Evolutionary conservation across 2,888 invertebrate species (phyloP).

Genomic region (Pristionchus maxplancki): DNA sequence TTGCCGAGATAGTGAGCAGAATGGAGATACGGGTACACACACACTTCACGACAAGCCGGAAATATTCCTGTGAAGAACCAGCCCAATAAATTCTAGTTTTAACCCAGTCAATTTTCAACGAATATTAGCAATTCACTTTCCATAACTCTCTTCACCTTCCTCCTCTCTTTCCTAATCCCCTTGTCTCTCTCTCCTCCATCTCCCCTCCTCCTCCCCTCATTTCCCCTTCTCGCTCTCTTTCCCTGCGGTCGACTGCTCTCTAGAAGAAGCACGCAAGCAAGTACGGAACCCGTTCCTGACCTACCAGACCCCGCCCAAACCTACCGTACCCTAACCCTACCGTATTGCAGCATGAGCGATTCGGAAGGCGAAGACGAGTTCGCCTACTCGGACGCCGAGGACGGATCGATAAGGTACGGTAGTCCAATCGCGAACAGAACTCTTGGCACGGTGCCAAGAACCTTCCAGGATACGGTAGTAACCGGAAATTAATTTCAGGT

Average conservation of each 20-base stretch:
- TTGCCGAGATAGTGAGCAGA: too few species aligned
- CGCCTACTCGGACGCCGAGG: slow-evolving; percentile 24
- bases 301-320: background rate
- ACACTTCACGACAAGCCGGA: too few species aligned
- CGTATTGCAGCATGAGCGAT: background rate
- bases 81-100: too few species aligned
- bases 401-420: background rate
- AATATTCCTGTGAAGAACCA: too few species aligned
- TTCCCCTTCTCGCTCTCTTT: background rate
- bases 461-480: background rate
- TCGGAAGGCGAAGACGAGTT: slow-evolving; percentile 19
- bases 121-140: background rate
- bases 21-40: too few species aligned
- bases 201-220: background rate
- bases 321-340: background rate
- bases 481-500: background rate
- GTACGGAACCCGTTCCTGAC: background rate
- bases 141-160: background rate
- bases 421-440: background rate
- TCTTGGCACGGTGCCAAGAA: too few species aligned
- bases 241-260: slow-evolving; percentile 1
- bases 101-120: too few species aligned
- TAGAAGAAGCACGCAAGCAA: background rate
- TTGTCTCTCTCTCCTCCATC: background rate
- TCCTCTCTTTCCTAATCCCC: background rate